Evolutionary conservation across 2,113 vertebrate species (phyloP), one percentile per base, ranked within the genome.

Genomic region (Peromyscus maniculatus): DNA sequence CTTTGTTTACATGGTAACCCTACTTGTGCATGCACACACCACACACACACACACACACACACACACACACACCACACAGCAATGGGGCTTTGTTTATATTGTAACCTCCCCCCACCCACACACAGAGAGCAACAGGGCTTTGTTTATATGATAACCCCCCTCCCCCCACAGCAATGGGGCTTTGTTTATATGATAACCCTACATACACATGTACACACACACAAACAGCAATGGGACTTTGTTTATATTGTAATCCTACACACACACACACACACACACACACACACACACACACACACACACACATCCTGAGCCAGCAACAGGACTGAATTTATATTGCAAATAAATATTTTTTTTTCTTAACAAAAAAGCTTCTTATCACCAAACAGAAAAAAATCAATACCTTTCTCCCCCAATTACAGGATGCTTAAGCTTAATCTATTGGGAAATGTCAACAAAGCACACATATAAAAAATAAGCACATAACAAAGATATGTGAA

Each of bases 391-490:
- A 33, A 52, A 82, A 87, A 77, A 97, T 59, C 24, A 90, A 75
- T 64, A 57, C 39, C 7, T 24, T 91, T 55, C 39, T 13, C 33
- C 55, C 26, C 16, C 24, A 46, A 31, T 59, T 82, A 87, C 33
- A 94, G 83, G 64, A 79, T 52, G 83, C 15, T 66, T 80, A 89
- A 84, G 28, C 78, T 95, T 64, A 64, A 31, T 66, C 90, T 91
- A 62, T 57, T 67, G 28, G 79, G 80, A 91, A 86, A 94, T 66
- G 31, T 88, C 96, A 87, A 55, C 57, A 84, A 89, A 87, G 36
- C 74, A 67, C 62, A 43, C 43, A 1, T 57, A 78, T 62, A 75
- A 4, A 67, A n/a, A 59, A 71, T 94, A 64, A 77, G 43, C 71
- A 86, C 28, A 13, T 46, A 94, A 78, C 43, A 77, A 95, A 92